These are phyloP conservation scores for Steinernema feltiae DNA, from an alignment of 1,140 invertebrate species.

Conservation along the genomic window DNA sequence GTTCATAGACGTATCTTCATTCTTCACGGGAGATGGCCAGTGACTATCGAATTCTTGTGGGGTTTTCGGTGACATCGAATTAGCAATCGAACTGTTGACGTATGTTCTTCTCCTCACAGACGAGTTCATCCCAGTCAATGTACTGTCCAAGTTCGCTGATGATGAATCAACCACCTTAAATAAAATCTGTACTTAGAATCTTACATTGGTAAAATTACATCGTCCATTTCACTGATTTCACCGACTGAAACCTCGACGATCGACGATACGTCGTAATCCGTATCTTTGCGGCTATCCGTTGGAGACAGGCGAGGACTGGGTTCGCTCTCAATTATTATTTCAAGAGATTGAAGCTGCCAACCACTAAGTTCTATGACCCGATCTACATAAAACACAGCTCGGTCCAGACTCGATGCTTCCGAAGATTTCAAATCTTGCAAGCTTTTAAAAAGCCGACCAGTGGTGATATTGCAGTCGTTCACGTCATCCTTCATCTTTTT, in stretches of 20 bases:
- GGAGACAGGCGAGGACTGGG: neutral
- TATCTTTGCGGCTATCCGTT: neutral
- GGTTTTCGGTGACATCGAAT: neutral
- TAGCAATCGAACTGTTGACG: neutral
- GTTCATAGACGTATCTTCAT: neutral
- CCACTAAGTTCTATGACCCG: neutral
- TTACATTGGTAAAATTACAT: too few species aligned
- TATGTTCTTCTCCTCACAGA: neutral
- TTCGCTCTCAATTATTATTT: neutral
- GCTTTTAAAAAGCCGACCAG: neutral
- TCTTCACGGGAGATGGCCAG: neutral
- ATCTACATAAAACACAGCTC: neutral
- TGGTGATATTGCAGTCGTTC: neutral
- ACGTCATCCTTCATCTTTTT: conserved; percentile 1
- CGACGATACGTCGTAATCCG: neutral
- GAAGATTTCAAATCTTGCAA: neutral
- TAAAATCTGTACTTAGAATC: neutral
- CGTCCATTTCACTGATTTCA: conserved; percentile 1
- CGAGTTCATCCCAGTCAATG: neutral
- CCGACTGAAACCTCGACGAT: neutral
- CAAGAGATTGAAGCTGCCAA: neutral
- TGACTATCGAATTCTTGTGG: neutral
- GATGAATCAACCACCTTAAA: neutral
- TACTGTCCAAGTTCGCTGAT: conserved; percentile 1
- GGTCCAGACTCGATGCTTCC: neutral